A percentile compares a stretch with the other conserved stretches of the same genome.
Conservation (phyloP, 1,140 invertebrate species). For the Littorina saxatilis region DNA sequence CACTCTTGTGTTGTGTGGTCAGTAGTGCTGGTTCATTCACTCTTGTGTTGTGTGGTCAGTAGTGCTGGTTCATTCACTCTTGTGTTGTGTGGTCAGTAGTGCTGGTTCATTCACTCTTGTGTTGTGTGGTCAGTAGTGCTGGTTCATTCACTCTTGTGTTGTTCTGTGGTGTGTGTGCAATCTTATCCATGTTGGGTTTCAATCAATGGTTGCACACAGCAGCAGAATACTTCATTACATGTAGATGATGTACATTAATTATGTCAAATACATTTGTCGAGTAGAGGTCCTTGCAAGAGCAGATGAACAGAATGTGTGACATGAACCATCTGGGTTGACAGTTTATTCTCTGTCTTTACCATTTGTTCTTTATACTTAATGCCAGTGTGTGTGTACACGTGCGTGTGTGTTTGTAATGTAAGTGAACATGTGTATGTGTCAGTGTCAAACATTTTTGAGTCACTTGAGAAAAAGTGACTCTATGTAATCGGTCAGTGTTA, state of each 20-base stretch:
- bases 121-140: too few species aligned
- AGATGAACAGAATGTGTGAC: neutral
- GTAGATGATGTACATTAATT: too few species aligned
- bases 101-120: too few species aligned
- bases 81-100: too few species aligned
- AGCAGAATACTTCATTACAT: neutral
- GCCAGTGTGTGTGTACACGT: neutral
- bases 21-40: too few species aligned
- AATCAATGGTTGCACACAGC: neutral
- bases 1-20: too few species aligned
- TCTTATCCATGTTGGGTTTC: too few species aligned
- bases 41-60: neutral
- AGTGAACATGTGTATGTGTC: neutral
- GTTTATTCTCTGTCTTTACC: too few species aligned
- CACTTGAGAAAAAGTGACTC: neutral
- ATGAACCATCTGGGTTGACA: neutral
- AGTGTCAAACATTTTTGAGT: neutral
- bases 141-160: too few species aligned
- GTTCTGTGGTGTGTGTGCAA: too few species aligned
- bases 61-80: too few species aligned
- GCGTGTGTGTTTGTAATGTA: neutral
- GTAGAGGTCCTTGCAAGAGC: too few species aligned
- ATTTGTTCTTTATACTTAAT: neutral
- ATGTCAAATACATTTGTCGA: neutral
- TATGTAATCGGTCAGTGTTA: neutral